Conservation (phyloP, 2,888 invertebrate genomes). For the Pseudococcus jackbeardsleyi region DNA sequence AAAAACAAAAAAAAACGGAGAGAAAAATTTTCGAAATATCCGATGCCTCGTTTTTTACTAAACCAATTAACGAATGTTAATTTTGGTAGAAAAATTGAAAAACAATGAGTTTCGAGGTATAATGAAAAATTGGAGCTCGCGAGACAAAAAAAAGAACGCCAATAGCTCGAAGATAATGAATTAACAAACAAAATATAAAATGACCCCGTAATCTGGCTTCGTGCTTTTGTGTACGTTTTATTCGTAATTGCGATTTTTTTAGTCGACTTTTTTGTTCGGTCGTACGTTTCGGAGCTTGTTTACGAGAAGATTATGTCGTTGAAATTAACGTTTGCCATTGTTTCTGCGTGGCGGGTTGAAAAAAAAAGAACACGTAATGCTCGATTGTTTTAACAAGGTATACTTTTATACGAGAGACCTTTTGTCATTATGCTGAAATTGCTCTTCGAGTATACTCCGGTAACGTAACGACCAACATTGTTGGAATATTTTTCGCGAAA, state of each 20-base stretch:
- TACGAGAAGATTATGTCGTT: slow-evolving; percentile 44
- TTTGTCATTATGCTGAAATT: slow-evolving; percentile 10
- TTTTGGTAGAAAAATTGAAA: slow-evolving; percentile 23
- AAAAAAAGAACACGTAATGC: slow-evolving; percentile 20
- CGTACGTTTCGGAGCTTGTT: slow-evolving; percentile 41
- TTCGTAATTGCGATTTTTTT: slow-evolving; percentile 27
- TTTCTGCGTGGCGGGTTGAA: neutral
- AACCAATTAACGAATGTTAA: slow-evolving; percentile 23
- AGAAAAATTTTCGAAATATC: neutral
- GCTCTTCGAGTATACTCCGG: neutral
- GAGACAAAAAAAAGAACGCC: neutral
- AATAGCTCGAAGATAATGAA: slow-evolving; percentile 30
- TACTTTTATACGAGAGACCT: neutral
- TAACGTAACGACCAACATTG: slow-evolving; percentile 34
- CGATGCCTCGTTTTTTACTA: neutral
- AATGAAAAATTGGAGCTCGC: slow-evolving; percentile 1
- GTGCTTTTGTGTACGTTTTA: slow-evolving; percentile 19
- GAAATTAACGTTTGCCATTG: slow-evolving; percentile 46
- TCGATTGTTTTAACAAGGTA: slow-evolving; percentile 46
- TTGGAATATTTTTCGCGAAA: neutral
- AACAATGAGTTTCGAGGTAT: slow-evolving; percentile 17
- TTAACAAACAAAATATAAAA: neutral
- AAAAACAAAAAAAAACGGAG: neutral
- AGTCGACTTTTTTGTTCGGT: slow-evolving; percentile 40
- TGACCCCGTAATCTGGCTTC: slow-evolving; percentile 24